These are phyloP conservation scores for Diaperis boleti DNA, from an alignment of 2,888 invertebrate genomes.

Conservation along the genomic window DNA sequence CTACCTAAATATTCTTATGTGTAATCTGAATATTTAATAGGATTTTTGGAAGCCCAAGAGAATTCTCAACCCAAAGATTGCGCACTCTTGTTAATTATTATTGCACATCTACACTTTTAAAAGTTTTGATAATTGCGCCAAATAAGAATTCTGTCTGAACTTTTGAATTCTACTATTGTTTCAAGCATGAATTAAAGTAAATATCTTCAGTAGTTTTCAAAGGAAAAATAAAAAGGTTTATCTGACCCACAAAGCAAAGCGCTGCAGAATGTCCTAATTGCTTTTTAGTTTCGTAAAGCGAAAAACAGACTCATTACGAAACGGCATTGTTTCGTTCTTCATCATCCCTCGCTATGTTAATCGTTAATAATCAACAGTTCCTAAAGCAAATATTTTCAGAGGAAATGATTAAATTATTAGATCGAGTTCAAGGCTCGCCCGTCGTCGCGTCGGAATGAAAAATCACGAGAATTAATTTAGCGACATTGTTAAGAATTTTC, in stretches of 20 bases:
- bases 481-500: constrained; percentile 14
- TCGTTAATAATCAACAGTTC: constrained; percentile 1
- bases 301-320: constrained; percentile 25
- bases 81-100: too few species aligned
- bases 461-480: constrained; percentile 27
- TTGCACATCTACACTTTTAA: too few species aligned
- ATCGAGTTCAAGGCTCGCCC: constrained; percentile 10
- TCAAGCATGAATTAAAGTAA: background rate
- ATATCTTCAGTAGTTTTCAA: background rate
- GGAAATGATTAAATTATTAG: constrained; percentile 3
- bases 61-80: too few species aligned
- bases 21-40: too few species aligned
- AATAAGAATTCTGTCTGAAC: too few species aligned
- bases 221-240: constrained; percentile 11
- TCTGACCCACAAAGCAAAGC: constrained; percentile 25
- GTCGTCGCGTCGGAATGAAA: constrained; percentile 12
- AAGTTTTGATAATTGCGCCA: too few species aligned
- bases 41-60: too few species aligned
- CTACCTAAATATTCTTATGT: too few species aligned
- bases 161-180: too few species aligned
- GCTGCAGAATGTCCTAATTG: constrained; percentile 35
- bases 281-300: constrained; percentile 22
- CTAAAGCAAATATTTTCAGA: constrained; percentile 16
- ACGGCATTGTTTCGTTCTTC: constrained; percentile 29
- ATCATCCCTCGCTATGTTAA: constrained; percentile 24